Conservation (phyloP, 2,888 invertebrate genomes). For the Xestobium rufovillosum region DNA sequence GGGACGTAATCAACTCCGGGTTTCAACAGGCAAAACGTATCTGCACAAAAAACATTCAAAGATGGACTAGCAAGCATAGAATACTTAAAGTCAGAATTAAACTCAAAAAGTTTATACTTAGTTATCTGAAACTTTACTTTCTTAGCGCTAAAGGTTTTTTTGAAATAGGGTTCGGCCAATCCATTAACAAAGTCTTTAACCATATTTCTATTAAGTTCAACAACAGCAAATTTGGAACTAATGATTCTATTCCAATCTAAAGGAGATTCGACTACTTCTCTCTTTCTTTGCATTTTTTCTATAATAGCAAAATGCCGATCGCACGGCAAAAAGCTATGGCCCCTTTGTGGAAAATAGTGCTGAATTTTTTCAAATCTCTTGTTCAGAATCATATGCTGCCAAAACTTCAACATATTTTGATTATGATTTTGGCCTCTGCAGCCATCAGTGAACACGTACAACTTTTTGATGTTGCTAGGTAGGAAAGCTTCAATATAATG, state of each 20-base stretch:
- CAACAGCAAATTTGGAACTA: background rate
- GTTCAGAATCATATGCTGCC: constrained; percentile 4
- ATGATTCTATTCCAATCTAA: constrained; percentile 1
- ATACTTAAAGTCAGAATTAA: background rate
- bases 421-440: constrained; percentile 7
- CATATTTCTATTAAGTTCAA: constrained; percentile 6
- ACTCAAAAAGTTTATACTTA: constrained; percentile 2
- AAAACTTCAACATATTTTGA: constrained; percentile 4
- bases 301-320: constrained; percentile 6
- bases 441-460: constrained; percentile 4
- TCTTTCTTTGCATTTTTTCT: constrained; percentile 8
- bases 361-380: constrained; percentile 2
- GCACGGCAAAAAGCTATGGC: constrained; percentile 4
- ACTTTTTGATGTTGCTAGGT: background rate
- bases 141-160: constrained; percentile 4
- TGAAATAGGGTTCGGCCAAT: constrained; percentile 1
- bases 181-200: constrained; percentile 4
- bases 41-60: constrained; percentile 1
- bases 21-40: constrained; percentile 5
- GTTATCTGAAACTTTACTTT: constrained; percentile 5
- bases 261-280: constrained; percentile 3
- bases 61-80: background rate
- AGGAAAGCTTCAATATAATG: constrained; percentile 4
- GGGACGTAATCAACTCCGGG: background rate
- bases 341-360: constrained; percentile 2